A percentile compares a stretch with the other conserved stretches of the same genome.
Conservation (phyloP, 1,140 invertebrate species). For the Drosophila arawakana region DNA sequence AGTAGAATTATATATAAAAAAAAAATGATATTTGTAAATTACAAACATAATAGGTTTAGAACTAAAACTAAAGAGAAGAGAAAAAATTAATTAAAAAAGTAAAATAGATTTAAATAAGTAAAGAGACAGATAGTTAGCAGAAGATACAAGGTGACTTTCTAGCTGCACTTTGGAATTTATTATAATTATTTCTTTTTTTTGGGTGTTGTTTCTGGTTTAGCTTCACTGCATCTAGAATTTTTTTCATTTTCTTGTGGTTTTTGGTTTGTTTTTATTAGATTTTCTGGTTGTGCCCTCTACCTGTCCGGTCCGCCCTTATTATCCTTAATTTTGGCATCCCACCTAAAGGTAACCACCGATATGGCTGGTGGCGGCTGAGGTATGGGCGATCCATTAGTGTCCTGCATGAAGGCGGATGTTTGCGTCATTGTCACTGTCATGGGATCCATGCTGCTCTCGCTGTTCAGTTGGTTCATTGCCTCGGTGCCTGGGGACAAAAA, state of each 20-base stretch:
- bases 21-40: conserved; percentile 27
- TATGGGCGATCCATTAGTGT: conserved; percentile 84
- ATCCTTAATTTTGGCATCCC: conserved; percentile 86
- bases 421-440: conserved; percentile 78
- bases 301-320: conserved; percentile 87
- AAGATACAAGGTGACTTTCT: conserved; percentile 48
- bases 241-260: conserved; percentile 7
- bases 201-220: conserved; percentile 40
- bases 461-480: conserved; percentile 39
- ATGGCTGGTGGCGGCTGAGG: conserved; percentile 89
- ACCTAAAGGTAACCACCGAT: conserved; percentile 95
- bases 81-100: conserved; percentile 1
- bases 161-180: conserved; percentile 17
- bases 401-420: conserved; percentile 82
- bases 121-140: conserved; percentile 39
- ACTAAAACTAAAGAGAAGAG: conserved; percentile 26
- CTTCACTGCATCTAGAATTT: conserved; percentile 48
- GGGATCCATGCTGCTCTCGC: conserved; percentile 64
- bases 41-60: conserved; percentile 37
- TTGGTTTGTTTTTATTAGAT: conserved; percentile 4
- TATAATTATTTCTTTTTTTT: neutral
- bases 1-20: conserved; percentile 2
- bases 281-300: conserved; percentile 86
- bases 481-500: conserved; percentile 40
- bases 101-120: conserved; percentile 17